phyloP scores from a whole-genome alignment of 1,140 invertebrate species.

The Aphidius gifuensis region DNA sequence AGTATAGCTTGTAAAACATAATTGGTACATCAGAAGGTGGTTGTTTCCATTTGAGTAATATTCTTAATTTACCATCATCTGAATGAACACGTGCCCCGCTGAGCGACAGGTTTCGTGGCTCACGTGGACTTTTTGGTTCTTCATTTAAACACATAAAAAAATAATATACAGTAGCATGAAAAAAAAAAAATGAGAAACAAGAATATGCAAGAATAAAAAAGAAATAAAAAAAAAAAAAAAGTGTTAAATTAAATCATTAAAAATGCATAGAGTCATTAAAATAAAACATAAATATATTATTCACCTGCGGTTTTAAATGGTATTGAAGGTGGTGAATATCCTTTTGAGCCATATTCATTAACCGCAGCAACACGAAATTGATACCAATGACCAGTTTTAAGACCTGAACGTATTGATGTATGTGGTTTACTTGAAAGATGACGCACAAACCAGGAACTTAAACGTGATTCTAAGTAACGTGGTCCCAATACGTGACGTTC shows the following conservation, averaged over 20 bases:
- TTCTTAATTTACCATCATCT: conserved; percentile 55
- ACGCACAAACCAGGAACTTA: conserved; percentile 56
- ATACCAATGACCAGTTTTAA: conserved; percentile 73
- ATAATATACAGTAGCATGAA: not conserved
- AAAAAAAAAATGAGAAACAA: conserved; percentile 4
- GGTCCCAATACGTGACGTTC: conserved; percentile 59
- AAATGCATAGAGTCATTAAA: not conserved
- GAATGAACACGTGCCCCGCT: conserved; percentile 49
- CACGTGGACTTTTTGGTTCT: conserved; percentile 65
- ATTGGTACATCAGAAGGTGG: conserved; percentile 65
- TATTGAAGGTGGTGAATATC: conserved; percentile 64
- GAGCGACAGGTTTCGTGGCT: conserved; percentile 63
- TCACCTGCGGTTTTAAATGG: conserved; percentile 61
- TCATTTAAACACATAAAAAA: conserved; percentile 18
- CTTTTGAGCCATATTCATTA: conserved; percentile 65
- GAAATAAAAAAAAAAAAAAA: conserved; percentile 13
- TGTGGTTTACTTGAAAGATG: conserved; percentile 52
- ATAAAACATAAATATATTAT: conserved; percentile 19
- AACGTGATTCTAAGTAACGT: conserved; percentile 51
- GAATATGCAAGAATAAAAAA: conserved; percentile 10
- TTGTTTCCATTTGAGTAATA: conserved; percentile 62
- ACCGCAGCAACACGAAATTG: conserved; percentile 73
- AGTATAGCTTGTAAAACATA: conserved; percentile 60
- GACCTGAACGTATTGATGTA: conserved; percentile 56
- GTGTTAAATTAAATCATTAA: conserved; percentile 7